These are phyloP conservation scores for Zaprionus bogoriensis DNA, from an alignment of 2,888 invertebrate genomes.

Conservation along the genomic window DNA sequence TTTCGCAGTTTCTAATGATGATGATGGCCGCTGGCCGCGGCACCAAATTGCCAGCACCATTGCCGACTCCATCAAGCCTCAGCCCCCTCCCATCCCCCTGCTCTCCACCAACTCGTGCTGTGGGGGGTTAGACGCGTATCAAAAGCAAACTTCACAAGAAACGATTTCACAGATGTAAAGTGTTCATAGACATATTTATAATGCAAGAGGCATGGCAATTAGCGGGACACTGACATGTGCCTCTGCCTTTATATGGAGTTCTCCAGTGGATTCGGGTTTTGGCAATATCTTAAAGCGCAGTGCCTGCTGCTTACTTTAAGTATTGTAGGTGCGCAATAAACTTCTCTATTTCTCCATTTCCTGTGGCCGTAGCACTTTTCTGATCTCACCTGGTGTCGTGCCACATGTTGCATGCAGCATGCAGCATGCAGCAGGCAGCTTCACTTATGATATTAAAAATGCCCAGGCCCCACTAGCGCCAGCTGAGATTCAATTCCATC, in stretches of 20 bases:
- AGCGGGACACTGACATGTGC: not conserved
- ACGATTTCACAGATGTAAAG: conserved; percentile 8
- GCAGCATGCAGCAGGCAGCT: conserved; percentile 52
- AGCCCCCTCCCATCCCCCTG: not conserved
- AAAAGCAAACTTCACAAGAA: conserved; percentile 17
- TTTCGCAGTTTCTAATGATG: conserved; percentile 74
- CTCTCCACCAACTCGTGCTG: not conserved
- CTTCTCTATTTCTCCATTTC: conserved; percentile 26
- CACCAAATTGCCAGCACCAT: conserved; percentile 51
- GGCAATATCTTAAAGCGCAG: not conserved
- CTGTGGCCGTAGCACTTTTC: conserved; percentile 14
- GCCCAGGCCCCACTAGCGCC: conserved; percentile 12
- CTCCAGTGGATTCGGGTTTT: not conserved
- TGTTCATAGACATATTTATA: not conserved
- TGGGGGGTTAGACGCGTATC: conserved; percentile 19
- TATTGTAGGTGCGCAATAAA: not conserved
- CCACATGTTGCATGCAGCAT: conserved; percentile 55
- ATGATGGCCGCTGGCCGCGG: conserved; percentile 57
- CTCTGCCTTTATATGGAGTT: not conserved
- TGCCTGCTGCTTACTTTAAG: not conserved
- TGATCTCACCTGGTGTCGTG: conserved; percentile 19
- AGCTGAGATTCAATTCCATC: conserved; percentile 39
- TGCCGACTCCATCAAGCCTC: conserved; percentile 34
- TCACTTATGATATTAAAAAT: conserved; percentile 69
- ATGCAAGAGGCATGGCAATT: conserved; percentile 2